phyloP scores from a whole-genome alignment of 2,113 vertebrate species.

The cattle (Bos taurus) region DNA sequence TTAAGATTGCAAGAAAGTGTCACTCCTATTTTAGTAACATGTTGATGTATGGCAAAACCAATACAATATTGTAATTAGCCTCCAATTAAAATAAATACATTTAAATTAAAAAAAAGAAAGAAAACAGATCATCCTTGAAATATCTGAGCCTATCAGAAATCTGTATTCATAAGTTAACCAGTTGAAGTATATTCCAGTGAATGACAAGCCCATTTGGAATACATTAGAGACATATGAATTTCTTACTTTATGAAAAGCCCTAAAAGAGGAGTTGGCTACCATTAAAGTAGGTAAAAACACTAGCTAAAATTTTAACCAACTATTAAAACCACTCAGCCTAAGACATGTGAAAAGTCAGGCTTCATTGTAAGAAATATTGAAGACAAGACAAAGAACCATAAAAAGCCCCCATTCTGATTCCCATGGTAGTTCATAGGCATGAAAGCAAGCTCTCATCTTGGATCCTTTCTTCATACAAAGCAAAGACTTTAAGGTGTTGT shows the following conservation, averaged over 20 bases:
- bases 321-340: not conserved
- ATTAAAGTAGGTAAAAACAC: not conserved
- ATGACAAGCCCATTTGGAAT: not conserved
- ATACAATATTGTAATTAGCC: too few species aligned
- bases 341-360: not conserved
- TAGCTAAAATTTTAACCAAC: not conserved
- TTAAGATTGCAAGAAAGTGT: not conserved
- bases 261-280: not conserved
- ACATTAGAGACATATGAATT: not conserved
- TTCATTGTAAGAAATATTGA: not conserved
- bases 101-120: too few species aligned
- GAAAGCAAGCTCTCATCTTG: not conserved
- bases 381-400: not conserved
- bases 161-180: not conserved
- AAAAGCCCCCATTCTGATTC: not conserved
- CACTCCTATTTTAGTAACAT: not conserved
- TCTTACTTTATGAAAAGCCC: not conserved
- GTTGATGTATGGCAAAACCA: too few species aligned
- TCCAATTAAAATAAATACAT: too few species aligned
- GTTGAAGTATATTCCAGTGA: not conserved
- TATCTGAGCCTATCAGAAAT: not conserved
- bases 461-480: not conserved
- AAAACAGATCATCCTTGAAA: not conserved
- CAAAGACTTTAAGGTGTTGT: not conserved
- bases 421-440: not conserved